A percentile compares a stretch with the other conserved stretches of the same genome.
Evolutionary conservation across 2,888 invertebrate genomes (phyloP).

Genomic region (Coleophora deauratella): DNA sequence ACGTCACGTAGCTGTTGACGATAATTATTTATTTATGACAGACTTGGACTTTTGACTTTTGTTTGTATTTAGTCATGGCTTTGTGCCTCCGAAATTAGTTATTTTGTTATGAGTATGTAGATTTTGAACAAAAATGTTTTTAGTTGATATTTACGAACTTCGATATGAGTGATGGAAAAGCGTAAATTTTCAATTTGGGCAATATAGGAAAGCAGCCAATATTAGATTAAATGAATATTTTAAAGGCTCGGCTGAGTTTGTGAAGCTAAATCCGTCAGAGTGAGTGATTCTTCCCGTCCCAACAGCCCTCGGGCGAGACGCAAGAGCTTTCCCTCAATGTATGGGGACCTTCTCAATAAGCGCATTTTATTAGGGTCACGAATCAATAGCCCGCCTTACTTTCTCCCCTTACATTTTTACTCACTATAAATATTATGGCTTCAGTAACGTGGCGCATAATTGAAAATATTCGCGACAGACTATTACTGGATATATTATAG

Average conservation of each 20-base stretch:
- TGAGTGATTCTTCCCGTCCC: slow-evolving; percentile 38
- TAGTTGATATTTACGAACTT: too few relatives aligned
- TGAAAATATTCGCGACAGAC: slow-evolving; percentile 16
- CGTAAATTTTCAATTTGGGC: too few relatives aligned
- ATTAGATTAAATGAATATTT: background rate
- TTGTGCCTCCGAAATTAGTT: too few relatives aligned
- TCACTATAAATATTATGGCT: slow-evolving; percentile 24
- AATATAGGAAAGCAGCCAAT: background rate
- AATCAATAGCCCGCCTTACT: slow-evolving; percentile 53
- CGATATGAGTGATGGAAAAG: too few relatives aligned
- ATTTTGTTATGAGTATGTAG: too few relatives aligned
- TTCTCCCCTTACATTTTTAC: slow-evolving; percentile 41
- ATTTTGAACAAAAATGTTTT: too few relatives aligned
- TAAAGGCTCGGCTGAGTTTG: slow-evolving; percentile 13
- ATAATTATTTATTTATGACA: too few relatives aligned
- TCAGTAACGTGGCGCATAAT: slow-evolving; percentile 29
- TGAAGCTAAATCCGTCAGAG: slow-evolving; percentile 27
- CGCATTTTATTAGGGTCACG: slow-evolving; percentile 64
- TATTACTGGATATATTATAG: too few relatives aligned
- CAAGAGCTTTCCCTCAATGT: slow-evolving; percentile 38
- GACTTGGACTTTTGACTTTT: too few relatives aligned
- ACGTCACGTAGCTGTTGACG: too few relatives aligned
- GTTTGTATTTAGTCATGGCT: too few relatives aligned
- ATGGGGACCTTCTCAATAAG: slow-evolving; percentile 51
- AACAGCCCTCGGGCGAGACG: slow-evolving; percentile 34